These are phyloP conservation scores for Eulemur rufifrons DNA, from an alignment of 2,113 vertebrate genomes.

Conservation along the genomic window DNA sequence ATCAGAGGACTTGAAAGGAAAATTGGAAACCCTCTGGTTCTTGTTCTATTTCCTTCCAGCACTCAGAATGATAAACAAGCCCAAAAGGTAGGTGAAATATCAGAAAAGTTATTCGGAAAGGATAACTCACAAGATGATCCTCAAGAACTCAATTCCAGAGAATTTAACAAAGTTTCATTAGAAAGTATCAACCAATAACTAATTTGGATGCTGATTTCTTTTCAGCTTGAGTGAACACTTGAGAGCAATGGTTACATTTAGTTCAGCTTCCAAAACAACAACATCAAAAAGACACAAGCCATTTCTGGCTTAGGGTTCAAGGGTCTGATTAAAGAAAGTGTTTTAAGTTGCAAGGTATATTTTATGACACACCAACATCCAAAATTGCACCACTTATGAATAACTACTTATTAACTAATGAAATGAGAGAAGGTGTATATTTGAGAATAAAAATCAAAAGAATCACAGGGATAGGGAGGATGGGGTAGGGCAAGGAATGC, in stretches of 20 bases:
- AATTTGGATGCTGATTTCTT: not conserved
- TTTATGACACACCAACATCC: not conserved
- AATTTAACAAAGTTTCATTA: not conserved
- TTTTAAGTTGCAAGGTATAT: constrained; percentile 16
- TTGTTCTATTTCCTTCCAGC: not conserved
- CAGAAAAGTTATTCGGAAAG: constrained; percentile 19
- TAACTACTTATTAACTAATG: not conserved
- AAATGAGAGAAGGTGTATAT: not conserved
- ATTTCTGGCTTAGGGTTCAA: constrained; percentile 9
- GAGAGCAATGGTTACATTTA: not conserved
- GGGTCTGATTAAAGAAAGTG: not conserved
- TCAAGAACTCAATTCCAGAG: not conserved
- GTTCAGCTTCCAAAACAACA: constrained; percentile 10
- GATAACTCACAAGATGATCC: not conserved
- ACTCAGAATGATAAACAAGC: not conserved
- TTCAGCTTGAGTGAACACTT: not conserved
- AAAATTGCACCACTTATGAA: not conserved
- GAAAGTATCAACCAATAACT: not conserved
- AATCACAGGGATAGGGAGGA: not conserved
- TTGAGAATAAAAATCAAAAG: constrained; percentile 25
- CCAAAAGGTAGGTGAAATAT: not conserved
- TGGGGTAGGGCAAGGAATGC: not conserved
- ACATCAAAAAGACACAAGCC: not conserved
- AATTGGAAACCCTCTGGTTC: not conserved
- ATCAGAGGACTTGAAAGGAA: not conserved